Evolutionary conservation across 2,797 vertebrate genomes (phyloP).

Genomic region (Myripristis murdjan): DNA sequence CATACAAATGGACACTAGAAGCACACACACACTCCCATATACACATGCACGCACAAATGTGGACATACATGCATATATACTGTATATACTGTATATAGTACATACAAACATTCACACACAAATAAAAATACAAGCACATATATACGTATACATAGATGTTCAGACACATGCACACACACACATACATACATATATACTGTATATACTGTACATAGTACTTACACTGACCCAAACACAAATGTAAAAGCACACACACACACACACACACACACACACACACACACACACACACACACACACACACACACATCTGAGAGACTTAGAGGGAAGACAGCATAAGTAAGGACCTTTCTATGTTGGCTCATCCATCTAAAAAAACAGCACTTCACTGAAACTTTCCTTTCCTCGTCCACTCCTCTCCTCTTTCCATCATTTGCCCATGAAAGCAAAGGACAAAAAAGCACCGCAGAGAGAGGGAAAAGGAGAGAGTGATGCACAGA

Average conservation of each 20-base stretch:
- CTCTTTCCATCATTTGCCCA: constrained; percentile 9
- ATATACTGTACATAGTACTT: constrained; percentile 53
- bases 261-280: not conserved
- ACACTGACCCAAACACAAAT: constrained; percentile 17
- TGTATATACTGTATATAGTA: not conserved
- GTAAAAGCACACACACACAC: too few relatives aligned
- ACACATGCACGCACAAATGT: constrained; percentile 16
- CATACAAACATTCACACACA: constrained; percentile 26
- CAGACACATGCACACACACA: constrained; percentile 5
- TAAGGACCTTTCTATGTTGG: constrained; percentile 22
- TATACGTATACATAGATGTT: constrained; percentile 17
- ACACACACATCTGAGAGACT: constrained; percentile 31
- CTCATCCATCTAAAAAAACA: constrained; percentile 11
- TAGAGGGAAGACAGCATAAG: constrained; percentile 25
- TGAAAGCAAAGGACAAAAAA: constrained; percentile 16
- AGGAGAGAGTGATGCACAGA: constrained; percentile 2
- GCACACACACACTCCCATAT: not conserved
- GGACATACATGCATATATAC: not conserved
- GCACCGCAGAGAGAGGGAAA: not conserved
- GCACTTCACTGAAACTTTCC: constrained; percentile 15
- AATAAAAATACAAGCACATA: constrained; percentile 13
- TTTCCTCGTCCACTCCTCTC: not conserved
- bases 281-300: constrained; percentile 17
- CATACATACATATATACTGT: constrained; percentile 29
- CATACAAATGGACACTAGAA: too few relatives aligned